phyloP scores from a whole-genome alignment of 2,113 vertebrate species.

The Spilogale gracilis region DNA sequence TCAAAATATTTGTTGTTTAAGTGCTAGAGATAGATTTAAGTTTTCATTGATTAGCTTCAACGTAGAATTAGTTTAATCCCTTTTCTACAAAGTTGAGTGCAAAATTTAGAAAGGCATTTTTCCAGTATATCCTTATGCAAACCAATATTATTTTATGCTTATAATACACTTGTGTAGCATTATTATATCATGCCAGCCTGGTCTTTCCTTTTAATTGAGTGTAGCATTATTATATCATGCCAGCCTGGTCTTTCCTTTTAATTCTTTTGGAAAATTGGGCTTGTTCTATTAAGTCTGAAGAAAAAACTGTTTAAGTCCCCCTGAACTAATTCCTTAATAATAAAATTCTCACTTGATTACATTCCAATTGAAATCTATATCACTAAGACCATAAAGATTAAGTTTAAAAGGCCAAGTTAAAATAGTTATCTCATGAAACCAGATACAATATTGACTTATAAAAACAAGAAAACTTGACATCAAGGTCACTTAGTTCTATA shows the following conservation, averaged over 20 bases:
- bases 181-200: background rate
- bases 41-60: background rate
- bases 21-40: background rate
- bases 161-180: background rate
- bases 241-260: conserved; percentile 3
- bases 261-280: conserved; percentile 39
- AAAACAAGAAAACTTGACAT: conserved; percentile 42
- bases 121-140: background rate
- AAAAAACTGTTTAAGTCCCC: background rate
- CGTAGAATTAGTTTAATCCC: background rate
- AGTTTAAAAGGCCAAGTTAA: background rate
- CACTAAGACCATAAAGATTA: background rate
- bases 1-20: background rate
- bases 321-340: background rate
- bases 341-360: background rate
- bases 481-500: background rate
- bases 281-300: conserved; percentile 15
- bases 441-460: conserved; percentile 27
- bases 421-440: background rate
- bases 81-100: background rate
- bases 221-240: background rate
- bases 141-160: conserved; percentile 45
- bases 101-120: background rate
- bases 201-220: too few species aligned
- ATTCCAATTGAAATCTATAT: background rate